These are phyloP conservation scores for Leptopterna dolabrata DNA, from an alignment of 2,888 invertebrate genomes.

Conservation along the genomic window DNA sequence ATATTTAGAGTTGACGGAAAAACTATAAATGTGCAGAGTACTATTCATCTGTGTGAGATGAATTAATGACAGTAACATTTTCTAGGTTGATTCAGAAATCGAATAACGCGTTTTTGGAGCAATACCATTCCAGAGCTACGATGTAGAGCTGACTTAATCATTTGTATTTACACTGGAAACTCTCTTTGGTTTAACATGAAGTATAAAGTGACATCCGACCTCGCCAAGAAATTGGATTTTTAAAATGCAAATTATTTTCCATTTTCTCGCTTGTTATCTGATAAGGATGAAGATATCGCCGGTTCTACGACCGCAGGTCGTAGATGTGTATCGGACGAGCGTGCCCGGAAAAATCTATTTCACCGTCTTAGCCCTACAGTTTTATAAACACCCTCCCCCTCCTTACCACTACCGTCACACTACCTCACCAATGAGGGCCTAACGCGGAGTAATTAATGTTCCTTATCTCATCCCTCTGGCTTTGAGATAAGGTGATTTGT, in stretches of 20 bases:
- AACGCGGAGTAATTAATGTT: conserved; percentile 9
- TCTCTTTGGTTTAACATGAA: no score
- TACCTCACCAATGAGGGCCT: not conserved
- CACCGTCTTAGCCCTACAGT: not conserved
- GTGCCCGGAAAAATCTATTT: conserved; percentile 1
- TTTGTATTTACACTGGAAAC: no score
- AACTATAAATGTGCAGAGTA: no score
- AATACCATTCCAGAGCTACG: no score
- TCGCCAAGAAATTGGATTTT: not conserved
- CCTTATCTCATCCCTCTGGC: not conserved
- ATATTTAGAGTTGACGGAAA: no score
- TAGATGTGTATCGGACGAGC: not conserved
- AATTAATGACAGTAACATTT: no score
- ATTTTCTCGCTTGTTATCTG: not conserved
- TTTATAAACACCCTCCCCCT: not conserved
- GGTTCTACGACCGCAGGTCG: not conserved
- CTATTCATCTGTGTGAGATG: no score
- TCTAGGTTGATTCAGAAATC: no score
- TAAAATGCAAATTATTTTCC: not conserved
- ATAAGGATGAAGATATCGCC: not conserved
- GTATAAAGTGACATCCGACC: no score
- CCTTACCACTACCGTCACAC: not conserved
- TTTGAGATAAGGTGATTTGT: conserved; percentile 17
- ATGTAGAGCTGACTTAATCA: no score
- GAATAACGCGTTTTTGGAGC: no score